Conservation (phyloP, 2,113 vertebrate genomes). For the Xerus inauris region DNA sequence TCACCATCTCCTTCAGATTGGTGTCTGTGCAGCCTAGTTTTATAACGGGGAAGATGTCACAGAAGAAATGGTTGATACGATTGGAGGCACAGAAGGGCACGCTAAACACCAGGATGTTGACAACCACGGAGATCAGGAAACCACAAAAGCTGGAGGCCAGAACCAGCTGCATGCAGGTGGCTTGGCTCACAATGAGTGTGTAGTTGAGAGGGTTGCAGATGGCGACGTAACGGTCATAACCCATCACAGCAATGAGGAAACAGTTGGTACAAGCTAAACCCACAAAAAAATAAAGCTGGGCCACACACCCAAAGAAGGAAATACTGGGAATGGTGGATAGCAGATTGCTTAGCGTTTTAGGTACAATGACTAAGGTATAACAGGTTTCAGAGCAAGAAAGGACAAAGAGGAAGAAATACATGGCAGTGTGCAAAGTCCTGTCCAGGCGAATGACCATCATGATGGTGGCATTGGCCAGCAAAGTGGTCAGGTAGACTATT, state of each 20-base stretch:
- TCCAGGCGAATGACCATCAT: conserved; percentile 21
- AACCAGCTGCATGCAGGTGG: conserved; percentile 38
- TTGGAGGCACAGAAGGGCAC: conserved; percentile 63
- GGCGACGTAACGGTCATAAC: conserved; percentile 67
- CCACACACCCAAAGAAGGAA: conserved; percentile 53
- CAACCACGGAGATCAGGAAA: conserved; percentile 69
- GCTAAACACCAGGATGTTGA: conserved; percentile 54
- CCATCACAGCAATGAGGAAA: conserved; percentile 68
- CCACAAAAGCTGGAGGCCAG: conserved; percentile 59
- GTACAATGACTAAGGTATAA: conserved; percentile 60
- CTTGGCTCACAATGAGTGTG: conserved; percentile 8
- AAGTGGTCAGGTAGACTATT: conserved; percentile 32
- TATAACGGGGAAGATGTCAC: conserved; percentile 67
- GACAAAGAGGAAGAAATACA: conserved; percentile 71
- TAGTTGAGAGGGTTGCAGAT: conserved; percentile 76
- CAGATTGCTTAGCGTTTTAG: conserved; percentile 68
- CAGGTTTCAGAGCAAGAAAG: conserved; percentile 71
- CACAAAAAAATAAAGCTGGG: conserved; percentile 70
- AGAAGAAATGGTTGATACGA: conserved; percentile 67
- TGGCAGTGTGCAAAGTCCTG: conserved; percentile 50
- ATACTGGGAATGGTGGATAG: conserved; percentile 33
- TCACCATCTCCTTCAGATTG: conserved; percentile 55
- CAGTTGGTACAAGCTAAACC: conserved; percentile 68
- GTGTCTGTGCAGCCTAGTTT: conserved; percentile 70
- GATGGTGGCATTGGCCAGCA: conserved; percentile 54